Percentiles rank a stretch among this genome's conserved stretches.
Evolutionary conservation across 2,888 invertebrate species (phyloP).

Genomic region (Uloborus plumipes): DNA sequence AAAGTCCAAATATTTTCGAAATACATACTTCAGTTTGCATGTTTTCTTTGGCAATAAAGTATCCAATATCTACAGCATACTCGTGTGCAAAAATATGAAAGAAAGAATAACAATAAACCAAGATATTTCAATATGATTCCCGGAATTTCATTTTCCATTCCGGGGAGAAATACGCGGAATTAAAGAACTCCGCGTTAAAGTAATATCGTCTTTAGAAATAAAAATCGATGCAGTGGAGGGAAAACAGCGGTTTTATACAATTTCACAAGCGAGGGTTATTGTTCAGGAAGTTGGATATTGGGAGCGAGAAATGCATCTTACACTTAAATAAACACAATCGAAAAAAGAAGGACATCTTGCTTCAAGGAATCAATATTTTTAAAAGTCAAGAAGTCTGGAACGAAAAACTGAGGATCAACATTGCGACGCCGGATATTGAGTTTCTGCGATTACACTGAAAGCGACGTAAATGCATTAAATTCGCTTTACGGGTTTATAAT

Average conservation of each 20-base stretch:
- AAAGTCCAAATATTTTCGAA: too few relatives aligned
- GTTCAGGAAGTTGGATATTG: constrained; percentile 16
- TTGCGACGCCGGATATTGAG: constrained; percentile 31
- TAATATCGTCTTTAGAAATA: neutral
- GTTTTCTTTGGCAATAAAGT: too few relatives aligned
- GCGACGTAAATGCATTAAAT: too few relatives aligned
- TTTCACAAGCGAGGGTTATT: constrained; percentile 4
- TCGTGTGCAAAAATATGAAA: too few relatives aligned
- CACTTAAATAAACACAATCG: constrained; percentile 40
- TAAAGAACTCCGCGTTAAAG: constrained; percentile 9
- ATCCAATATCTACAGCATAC: too few relatives aligned
- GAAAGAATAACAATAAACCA: too few relatives aligned
- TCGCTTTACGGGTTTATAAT: too few relatives aligned
- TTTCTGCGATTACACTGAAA: neutral
- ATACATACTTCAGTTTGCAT: too few relatives aligned
- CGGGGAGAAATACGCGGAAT: neutral
- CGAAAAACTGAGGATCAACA: constrained; percentile 33
- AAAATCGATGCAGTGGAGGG: too few relatives aligned
- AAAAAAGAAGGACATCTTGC: neutral
- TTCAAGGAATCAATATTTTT: constrained; percentile 35
- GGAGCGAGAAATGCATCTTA: neutral
- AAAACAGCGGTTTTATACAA: too few relatives aligned
- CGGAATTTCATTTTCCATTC: too few relatives aligned
- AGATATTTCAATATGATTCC: too few relatives aligned
- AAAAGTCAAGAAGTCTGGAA: constrained; percentile 12